phyloP scores from a whole-genome alignment of 2,888 invertebrate species.

The Drosophila siamana region DNA sequence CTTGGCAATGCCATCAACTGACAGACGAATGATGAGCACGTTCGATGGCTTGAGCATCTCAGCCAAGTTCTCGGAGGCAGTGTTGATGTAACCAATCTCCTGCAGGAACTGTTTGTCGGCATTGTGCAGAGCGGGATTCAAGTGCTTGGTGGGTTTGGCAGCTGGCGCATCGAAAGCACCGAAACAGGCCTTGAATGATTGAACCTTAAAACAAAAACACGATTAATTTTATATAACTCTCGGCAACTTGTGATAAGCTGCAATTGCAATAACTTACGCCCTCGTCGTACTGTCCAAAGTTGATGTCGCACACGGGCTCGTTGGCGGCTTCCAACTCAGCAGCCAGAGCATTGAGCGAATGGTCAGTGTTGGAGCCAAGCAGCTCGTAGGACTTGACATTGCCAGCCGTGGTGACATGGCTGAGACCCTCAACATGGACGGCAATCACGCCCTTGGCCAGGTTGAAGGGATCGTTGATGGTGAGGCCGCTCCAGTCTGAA shows the following conservation, averaged over 20 bases:
- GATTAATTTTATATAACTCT: background rate
- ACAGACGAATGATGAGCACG: constrained; percentile 76
- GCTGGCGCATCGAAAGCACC: constrained; percentile 71
- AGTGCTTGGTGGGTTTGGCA: constrained; percentile 69
- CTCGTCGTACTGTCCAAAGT: constrained; percentile 88
- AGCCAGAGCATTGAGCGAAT: constrained; percentile 86
- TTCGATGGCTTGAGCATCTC: constrained; percentile 70
- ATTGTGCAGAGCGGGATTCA: constrained; percentile 80
- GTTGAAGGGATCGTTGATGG: constrained; percentile 89
- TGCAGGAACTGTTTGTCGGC: constrained; percentile 83
- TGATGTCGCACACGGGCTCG: constrained; percentile 88
- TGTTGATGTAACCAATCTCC: constrained; percentile 73
- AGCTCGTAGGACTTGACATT: constrained; percentile 79
- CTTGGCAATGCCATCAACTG: constrained; percentile 76
- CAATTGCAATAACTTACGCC: constrained; percentile 87
- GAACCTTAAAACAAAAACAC: constrained; percentile 52
- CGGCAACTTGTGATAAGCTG: background rate
- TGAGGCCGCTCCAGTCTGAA: constrained; percentile 90
- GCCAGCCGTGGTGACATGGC: constrained; percentile 82
- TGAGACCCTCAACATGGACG: constrained; percentile 90
- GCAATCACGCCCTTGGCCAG: constrained; percentile 90
- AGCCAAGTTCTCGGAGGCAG: constrained; percentile 69
- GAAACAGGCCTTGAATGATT: constrained; percentile 70
- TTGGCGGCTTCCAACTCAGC: constrained; percentile 87
- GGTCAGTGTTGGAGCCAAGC: constrained; percentile 68